Evolutionary conservation across 2,888 invertebrate species (phyloP).

Genomic region (Leucophora obtusa): DNA sequence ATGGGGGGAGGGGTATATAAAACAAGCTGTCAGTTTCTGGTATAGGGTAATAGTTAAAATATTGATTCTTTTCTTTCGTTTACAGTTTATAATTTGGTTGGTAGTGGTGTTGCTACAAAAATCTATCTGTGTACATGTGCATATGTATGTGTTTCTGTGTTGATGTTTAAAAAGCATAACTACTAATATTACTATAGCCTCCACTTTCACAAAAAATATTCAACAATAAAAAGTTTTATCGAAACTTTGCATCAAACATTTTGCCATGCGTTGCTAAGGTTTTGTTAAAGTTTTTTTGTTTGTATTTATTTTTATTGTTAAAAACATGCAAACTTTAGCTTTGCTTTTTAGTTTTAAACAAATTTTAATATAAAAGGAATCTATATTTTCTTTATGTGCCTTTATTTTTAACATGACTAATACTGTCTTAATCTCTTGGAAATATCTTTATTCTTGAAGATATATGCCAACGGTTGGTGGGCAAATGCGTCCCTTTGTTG

Average conservation of each 20-base stretch:
- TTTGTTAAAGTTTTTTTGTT: slow-evolving; percentile 23
- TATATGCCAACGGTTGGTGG: too few species aligned
- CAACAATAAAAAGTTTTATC: slow-evolving; percentile 53
- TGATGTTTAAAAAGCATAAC: slow-evolving; percentile 1
- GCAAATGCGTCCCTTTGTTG: too few species aligned
- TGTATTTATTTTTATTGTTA: slow-evolving; percentile 21
- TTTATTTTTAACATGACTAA: slow-evolving; percentile 33
- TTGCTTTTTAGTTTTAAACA: slow-evolving; percentile 41
- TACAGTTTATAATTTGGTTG: not conserved
- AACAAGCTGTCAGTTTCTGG: not conserved
- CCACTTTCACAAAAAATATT: slow-evolving; percentile 24
- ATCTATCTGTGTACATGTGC: too few species aligned
- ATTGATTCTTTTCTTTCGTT: slow-evolving; percentile 44
- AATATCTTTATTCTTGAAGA: too few species aligned
- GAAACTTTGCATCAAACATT: slow-evolving; percentile 53
- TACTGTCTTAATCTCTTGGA: not conserved
- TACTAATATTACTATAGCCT: slow-evolving; percentile 1
- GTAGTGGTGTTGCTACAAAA: too few species aligned
- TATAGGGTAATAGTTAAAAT: slow-evolving; percentile 27
- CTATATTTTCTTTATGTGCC: not conserved
- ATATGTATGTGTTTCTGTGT: slow-evolving; percentile 1
- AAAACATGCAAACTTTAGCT: slow-evolving; percentile 56
- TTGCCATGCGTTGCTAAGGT: slow-evolving; percentile 38
- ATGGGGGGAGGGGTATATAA: not conserved
- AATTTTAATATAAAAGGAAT: not conserved